Evolutionary conservation across 2,888 invertebrate genomes (phyloP), one percentile per base, ranked within the genome.

Genomic region (Drosophila paracracens): DNA sequence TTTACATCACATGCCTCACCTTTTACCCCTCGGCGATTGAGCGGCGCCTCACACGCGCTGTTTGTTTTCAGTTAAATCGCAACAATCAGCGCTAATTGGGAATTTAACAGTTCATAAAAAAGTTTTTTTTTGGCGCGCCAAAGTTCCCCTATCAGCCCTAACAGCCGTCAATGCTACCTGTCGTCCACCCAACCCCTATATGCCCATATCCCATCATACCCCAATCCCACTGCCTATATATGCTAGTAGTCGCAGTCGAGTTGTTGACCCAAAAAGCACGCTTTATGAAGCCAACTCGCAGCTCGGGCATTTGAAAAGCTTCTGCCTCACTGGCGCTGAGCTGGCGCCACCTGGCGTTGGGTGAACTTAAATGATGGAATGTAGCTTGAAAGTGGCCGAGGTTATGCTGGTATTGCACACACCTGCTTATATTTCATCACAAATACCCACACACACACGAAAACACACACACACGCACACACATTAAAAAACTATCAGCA

Each of bases 101-200:
- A 81, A 83, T 88, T 91, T 81, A 91, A 89, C 91, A 89, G 90
- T 88, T 90, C 82, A 84, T 88, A 91, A 88, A 89, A 83, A 88
- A 76, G 60, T 18, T 25, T 46, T 25, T 61, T 74, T 82, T 72
- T 65, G 70, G 50, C 65, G 33, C 62, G 40, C 70, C 76, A 64
- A 57, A 36, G 51, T 40, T 33, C 13, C 25, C 40, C 33, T 21
- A 46, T 43, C 43, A 52, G 25, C 25, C 25, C 25, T 25, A 25
- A 35, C 66, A 18, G 53, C 40, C 33, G 31, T 52, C 57, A 38
- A 56, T 38, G 50, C 38, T 33, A 38, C 50, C 64, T 40, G 27
- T 8, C 31, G 27, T 8, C 31, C 54, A 27, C 46, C 35, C 31
- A 13, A 40, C 25, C 36, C 18, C 31, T 21, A 16, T 46, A 46